Percentiles rank a stretch among this genome's conserved stretches.
Evolutionary conservation across 2,888 invertebrate species (phyloP).

Genomic region (Acanthosepion esculentum): DNA sequence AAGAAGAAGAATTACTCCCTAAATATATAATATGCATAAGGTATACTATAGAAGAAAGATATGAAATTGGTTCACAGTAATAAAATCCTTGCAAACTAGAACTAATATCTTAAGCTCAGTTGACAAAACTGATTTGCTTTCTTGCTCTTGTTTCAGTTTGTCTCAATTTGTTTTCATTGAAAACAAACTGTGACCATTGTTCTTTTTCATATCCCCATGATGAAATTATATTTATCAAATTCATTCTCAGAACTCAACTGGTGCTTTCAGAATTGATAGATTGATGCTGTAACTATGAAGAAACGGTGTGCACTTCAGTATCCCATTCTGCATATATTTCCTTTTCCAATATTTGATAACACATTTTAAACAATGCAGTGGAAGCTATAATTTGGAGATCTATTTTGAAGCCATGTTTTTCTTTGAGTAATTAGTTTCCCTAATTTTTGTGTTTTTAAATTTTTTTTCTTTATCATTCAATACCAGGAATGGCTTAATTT

Average conservation of each 20-base stretch:
- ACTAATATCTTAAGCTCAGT: too few species aligned
- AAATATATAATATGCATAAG: too few species aligned
- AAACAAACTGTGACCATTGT: too few species aligned
- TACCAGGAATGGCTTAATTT: not conserved
- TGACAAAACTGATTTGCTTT: too few species aligned
- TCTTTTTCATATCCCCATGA: too few species aligned
- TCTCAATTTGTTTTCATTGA: too few species aligned
- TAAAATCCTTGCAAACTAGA: too few species aligned
- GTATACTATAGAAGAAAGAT: too few species aligned
- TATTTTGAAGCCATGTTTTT: conserved; percentile 2
- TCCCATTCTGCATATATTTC: not conserved
- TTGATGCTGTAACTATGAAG: not conserved
- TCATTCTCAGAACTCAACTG: not conserved
- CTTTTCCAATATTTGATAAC: not conserved
- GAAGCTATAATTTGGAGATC: not conserved
- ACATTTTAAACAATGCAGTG: not conserved
- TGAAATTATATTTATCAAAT: too few species aligned
- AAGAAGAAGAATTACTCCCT: too few species aligned
- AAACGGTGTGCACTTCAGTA: not conserved
- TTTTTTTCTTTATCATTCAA: not conserved
- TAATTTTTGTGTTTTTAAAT: not conserved
- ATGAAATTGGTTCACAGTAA: too few species aligned
- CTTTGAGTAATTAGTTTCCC: conserved; percentile 20
- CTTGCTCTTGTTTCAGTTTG: too few species aligned
- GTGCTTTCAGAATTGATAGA: not conserved